A percentile compares a stretch with the other conserved stretches of the same genome.
phyloP scores from a whole-genome alignment of 2,113 vertebrate species.

The Phyllopteryx taeniolatus region DNA sequence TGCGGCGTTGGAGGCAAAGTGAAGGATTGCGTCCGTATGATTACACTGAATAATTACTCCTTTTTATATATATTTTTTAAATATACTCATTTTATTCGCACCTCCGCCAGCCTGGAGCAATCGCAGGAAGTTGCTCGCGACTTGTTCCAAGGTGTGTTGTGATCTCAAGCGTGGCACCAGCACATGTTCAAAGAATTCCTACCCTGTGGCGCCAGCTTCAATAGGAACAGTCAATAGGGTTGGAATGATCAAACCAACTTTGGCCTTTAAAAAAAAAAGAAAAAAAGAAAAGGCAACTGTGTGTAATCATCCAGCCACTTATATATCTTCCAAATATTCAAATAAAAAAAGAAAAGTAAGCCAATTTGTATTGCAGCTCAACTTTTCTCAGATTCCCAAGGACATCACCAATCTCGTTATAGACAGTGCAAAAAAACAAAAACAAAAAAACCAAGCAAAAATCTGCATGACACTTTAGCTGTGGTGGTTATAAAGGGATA shows the following conservation, averaged over 20 bases:
- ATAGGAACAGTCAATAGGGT: constrained; percentile 15
- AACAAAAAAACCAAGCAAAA: too few species aligned
- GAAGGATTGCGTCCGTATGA: constrained; percentile 54
- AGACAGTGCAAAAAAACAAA: too few species aligned
- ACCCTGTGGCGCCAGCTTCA: background rate
- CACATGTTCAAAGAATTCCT: background rate
- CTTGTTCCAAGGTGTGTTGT: constrained; percentile 28
- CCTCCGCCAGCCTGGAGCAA: constrained; percentile 40
- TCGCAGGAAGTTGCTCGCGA: constrained; percentile 21
- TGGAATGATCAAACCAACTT: constrained; percentile 14
- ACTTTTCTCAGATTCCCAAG: constrained; percentile 44
- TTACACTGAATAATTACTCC: constrained; percentile 69
- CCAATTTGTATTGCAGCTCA: constrained; percentile 39
- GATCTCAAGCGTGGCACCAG: constrained; percentile 26
- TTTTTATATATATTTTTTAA: constrained; percentile 33
- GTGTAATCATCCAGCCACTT: constrained; percentile 7
- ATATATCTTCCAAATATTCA: background rate
- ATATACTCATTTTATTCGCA: constrained; percentile 10
- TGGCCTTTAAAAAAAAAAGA: background rate
- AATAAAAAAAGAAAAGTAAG: constrained; percentile 22
- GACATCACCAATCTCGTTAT: constrained; percentile 36
- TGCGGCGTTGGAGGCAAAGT: constrained; percentile 48
- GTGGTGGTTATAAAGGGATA: background rate
- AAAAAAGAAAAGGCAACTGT: constrained; percentile 5
- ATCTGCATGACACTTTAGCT: background rate